Percentiles rank a stretch among this genome's conserved stretches.
phyloP scores from a whole-genome alignment of 1,140 invertebrate genomes.

The Hyphantria cunea region DNA sequence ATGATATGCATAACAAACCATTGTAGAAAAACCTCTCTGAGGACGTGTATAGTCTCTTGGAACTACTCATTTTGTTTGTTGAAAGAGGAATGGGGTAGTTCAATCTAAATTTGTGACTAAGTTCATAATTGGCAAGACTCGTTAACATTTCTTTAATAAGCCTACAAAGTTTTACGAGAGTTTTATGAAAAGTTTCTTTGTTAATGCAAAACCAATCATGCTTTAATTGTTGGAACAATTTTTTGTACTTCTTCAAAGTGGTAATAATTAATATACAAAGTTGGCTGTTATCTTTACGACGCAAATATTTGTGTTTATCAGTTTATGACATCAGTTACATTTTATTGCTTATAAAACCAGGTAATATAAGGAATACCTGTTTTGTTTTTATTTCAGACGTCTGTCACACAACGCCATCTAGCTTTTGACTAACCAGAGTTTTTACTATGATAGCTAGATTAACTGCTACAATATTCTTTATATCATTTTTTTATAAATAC shows the following conservation, averaged over 20 bases:
- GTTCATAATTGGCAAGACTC: conserved; percentile 40
- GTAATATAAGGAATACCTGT: no score
- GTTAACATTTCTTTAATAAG: conserved; percentile 48
- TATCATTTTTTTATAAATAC: no score
- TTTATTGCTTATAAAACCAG: no score
- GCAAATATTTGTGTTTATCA: no score
- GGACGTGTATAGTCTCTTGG: not conserved
- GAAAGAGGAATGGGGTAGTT: conserved; percentile 23
- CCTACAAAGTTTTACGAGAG: conserved; percentile 42
- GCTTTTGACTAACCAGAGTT: no score
- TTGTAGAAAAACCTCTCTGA: conserved; percentile 28
- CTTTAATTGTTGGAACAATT: conserved; percentile 30
- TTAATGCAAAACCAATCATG: conserved; percentile 36
- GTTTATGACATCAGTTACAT: no score
- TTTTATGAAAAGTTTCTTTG: conserved; percentile 42
- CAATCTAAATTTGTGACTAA: conserved; percentile 32
- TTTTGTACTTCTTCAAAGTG: conserved; percentile 21
- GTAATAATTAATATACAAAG: not conserved
- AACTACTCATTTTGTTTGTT: conserved; percentile 7
- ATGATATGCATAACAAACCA: conserved; percentile 48
- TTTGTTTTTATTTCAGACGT: no score
- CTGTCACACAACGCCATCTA: no score
- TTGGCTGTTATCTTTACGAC: not conserved
- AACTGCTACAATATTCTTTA: no score
- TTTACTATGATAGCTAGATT: no score